A percentile compares a stretch with the other conserved stretches of the same genome.
Conservation (phyloP, 2,113 vertebrate species). For the Syngnathus floridae region DNA sequence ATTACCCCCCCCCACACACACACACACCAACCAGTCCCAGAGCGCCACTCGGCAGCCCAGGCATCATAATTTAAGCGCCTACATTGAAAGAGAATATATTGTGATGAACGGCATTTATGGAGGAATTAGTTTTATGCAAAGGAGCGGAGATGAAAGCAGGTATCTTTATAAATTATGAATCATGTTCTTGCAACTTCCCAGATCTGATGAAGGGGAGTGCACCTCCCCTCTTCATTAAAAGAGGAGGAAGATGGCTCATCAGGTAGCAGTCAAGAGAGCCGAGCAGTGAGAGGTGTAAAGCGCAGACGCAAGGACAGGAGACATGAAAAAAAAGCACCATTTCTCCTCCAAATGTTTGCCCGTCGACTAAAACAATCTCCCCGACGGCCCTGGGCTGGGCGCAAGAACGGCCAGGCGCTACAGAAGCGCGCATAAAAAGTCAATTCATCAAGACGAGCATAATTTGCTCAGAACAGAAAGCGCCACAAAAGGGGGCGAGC, state of each 20-base stretch:
- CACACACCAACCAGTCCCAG: conserved; percentile 50
- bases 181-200: conserved; percentile 86
- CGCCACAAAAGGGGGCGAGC: conserved; percentile 98
- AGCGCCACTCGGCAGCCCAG: conserved; percentile 35
- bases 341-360: conserved; percentile 82
- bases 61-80: conserved; percentile 34
- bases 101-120: conserved; percentile 80
- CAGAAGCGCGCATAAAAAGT: conserved; percentile 98
- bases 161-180: conserved; percentile 99
- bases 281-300: conserved; percentile 26
- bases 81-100: conserved; percentile 64
- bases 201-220: conserved; percentile 82
- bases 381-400: conserved; percentile 84
- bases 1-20: conserved; percentile 56
- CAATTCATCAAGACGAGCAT: conserved; percentile 99
- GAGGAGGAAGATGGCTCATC: conserved; percentile 64
- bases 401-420: conserved; percentile 81
- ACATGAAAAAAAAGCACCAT: conserved; percentile 31
- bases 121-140: conserved; percentile 99
- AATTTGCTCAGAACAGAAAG: conserved; percentile 99
- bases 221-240: conserved; percentile 92
- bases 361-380: conserved; percentile 77
- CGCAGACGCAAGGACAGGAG: conserved; percentile 29
- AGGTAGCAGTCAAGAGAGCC: conserved; percentile 49
- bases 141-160: conserved; percentile 98